phyloP scores from a whole-genome alignment of 2,797 vertebrate species.

The Scomberomorus guttatus region DNA sequence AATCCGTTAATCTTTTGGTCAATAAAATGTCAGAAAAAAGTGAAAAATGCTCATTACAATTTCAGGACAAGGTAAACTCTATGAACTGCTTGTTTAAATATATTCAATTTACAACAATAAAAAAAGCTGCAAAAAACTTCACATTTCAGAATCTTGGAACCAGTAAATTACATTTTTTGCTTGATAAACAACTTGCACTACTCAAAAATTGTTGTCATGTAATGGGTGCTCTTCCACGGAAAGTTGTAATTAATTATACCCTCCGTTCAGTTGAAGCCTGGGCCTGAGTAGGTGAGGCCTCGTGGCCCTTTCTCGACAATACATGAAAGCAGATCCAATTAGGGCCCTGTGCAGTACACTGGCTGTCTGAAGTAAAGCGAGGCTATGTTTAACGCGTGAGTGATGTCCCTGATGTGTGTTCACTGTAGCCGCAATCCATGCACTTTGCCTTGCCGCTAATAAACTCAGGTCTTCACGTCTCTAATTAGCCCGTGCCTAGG shows the following conservation, averaged over 20 bases:
- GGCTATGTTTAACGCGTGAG: constrained; percentile 49
- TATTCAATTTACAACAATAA: neutral
- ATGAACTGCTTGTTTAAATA: neutral
- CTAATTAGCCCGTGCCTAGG: constrained; percentile 66
- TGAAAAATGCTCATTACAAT: no score
- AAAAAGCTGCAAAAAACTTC: neutral
- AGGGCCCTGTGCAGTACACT: constrained; percentile 12
- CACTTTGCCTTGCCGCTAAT: constrained; percentile 56
- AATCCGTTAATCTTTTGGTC: no score
- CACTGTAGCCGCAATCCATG: constrained; percentile 41
- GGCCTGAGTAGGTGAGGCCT: constrained; percentile 7
- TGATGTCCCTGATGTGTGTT: constrained; percentile 60
- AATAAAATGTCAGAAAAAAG: no score
- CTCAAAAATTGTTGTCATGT: neutral
- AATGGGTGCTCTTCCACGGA: neutral
- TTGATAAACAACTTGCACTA: neutral
- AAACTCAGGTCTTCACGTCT: constrained; percentile 60
- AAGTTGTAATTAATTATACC: constrained; percentile 41
- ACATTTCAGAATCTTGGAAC: neutral
- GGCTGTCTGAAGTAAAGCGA: constrained; percentile 28
- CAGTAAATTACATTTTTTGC: neutral
- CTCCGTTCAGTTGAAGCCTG: constrained; percentile 15
- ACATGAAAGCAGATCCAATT: constrained; percentile 60
- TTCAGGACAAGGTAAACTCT: neutral
- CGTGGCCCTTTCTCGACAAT: constrained; percentile 13